Evolutionary conservation across 2,113 vertebrate genomes (phyloP).

Genomic region (Eclectus roratus): DNA sequence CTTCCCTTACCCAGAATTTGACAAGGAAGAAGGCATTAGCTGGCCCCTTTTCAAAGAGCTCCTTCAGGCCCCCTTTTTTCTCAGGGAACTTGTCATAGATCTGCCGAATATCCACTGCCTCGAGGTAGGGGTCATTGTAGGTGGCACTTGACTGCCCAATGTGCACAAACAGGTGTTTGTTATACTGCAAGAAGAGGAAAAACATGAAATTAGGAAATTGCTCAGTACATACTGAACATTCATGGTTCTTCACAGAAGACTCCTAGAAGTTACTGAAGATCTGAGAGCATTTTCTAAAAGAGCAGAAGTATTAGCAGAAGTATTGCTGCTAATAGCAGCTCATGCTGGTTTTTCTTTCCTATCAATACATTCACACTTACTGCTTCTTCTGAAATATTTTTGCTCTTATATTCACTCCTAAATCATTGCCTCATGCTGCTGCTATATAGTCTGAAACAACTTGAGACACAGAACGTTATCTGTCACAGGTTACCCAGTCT

Average conservation of each 20-base stretch:
- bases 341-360: not conserved
- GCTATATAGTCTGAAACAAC: not conserved
- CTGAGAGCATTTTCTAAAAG: not conserved
- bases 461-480: not conserved
- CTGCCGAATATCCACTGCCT: slow-evolving; percentile 91
- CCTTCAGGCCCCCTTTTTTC: slow-evolving; percentile 92
- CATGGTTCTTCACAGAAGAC: not conserved
- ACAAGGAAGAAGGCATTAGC: slow-evolving; percentile 90
- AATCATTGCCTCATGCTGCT: not conserved
- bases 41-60: slow-evolving; percentile 91
- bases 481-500: not conserved
- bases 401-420: not conserved
- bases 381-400: not conserved
- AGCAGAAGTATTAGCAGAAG: not conserved
- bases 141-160: slow-evolving; percentile 90
- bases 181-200: slow-evolving; percentile 79
- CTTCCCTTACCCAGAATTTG: slow-evolving; percentile 90
- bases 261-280: not conserved
- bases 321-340: not conserved
- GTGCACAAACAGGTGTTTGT: slow-evolving; percentile 93
- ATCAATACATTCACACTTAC: not conserved
- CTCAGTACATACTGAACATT: not conserved
- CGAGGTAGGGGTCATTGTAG: slow-evolving; percentile 88
- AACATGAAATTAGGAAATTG: not conserved
- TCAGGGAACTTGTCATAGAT: slow-evolving; percentile 96